Base-by-base conservation (phyloP, 1,140 invertebrate genomes). In the Meloidogyne exigua region DNA sequence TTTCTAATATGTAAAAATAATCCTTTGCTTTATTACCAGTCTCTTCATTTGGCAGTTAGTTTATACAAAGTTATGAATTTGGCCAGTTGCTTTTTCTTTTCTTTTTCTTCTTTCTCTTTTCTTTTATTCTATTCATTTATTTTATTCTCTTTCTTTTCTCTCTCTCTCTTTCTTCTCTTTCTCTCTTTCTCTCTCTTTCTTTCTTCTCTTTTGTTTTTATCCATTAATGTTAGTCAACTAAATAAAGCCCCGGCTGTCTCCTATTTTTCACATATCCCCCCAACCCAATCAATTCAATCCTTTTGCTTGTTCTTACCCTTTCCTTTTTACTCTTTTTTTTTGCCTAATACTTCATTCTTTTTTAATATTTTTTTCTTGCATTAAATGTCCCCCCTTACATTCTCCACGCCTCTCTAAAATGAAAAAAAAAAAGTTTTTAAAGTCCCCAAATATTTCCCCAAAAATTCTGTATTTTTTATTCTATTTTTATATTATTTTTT, bases 261-360 rank as follows among this genome's bases (percentile, higher is more conserved):
- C 26, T 63, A 36, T 39, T 69, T 25, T 65, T 25, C 28, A n/a
- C n/a, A 32, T 32, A 32, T 32, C 28, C 18, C 12, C 12, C 62
- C 12, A 18, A 12, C 65, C 69, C 23, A 65, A 67, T 75, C 66
- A 65, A 67, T 75, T 69, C 70, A n/a, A 26, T 32, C n/a, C 67
- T 21, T 68, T 68, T 39, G 36, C 4, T 39, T 32, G 28, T 32
- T 32, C 28, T 32, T 32, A 32, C 28, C 36, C 42, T 57, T 57
- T n/a, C 36, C 70, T 57, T 72, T 42, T 72, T 44, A 13, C 42
- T 57, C 23, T 62, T 62, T 49, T 21, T 57, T 57, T 23, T 21
- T 57, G 3, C 26, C 3, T 23, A 65, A 65, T 65, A 23, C 10
- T 62, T 21, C 18, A 44, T 26, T 25, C 70, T 72, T 62, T 57